Evolutionary conservation across 2,888 invertebrate genomes (phyloP), one percentile per base, ranked within the genome.

Genomic region (Leucania comma): DNA sequence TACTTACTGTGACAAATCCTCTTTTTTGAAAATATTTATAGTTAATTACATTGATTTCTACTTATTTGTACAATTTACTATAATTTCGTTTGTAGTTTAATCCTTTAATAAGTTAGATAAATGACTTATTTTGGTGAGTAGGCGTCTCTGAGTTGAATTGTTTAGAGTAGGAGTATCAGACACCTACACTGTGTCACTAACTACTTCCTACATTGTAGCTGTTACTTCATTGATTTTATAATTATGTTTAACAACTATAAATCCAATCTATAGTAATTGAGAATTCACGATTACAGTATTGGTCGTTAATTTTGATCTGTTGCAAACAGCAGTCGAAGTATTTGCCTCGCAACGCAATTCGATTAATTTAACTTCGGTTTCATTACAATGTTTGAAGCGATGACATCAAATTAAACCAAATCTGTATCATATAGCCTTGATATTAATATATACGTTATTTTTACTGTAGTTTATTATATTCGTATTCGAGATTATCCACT

Each of bases 21-120:
- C n/a, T 51, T 42, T 50, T 46, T 32, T 51, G 10, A 67, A 3
- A 74, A 35, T 50, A 8, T 42, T 68, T 14, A 0, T n/a, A 5
- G 42, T 12, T 68, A 74, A 74, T 66, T 51, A 20, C 26, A 58
- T 68, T 54, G 73, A 29, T 5, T n/a, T 42, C 24, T 58, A 35
- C n/a, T 66, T 50, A 48, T 61, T 64, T 68, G 58, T 58, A 38
- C 2, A 56, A 73, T 68, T 61, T 68, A 48, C 57, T n/a, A 22
- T 42, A 68, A 71, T 64, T 29, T 72, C 20, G 29, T 75, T 64
- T 58, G 32, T 75, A 65, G 57, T 67, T 61, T 61, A 71, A 17
- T 53, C 46, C 62, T 61, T 67, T 26, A 46, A 42, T 32, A 60
- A 54, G 48, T 57, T 29, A n/a, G 12, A 59, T 66, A 69, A 71